Percentiles rank a stretch among this genome's conserved stretches.
phyloP scores from a whole-genome alignment of 2,797 vertebrate genomes.

The Notolepis coatsorum region DNA sequence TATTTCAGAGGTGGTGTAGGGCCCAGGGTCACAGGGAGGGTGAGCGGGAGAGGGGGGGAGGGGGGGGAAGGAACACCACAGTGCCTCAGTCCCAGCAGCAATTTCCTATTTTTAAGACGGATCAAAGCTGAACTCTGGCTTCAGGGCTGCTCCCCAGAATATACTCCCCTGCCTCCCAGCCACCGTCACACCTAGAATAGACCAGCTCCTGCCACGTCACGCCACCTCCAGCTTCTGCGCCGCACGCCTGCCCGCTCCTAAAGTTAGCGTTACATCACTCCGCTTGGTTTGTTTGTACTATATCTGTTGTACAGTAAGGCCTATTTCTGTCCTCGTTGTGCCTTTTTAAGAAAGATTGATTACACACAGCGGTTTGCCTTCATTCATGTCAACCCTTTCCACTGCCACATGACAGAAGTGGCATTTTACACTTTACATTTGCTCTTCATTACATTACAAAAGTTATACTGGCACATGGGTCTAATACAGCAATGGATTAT shows the following conservation, averaged over 20 bases:
- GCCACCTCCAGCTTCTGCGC: constrained; percentile 45
- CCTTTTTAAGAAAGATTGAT: constrained; percentile 2
- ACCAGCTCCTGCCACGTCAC: constrained; percentile 54
- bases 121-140: constrained; percentile 48
- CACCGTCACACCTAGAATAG: constrained; percentile 52
- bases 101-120: constrained; percentile 52
- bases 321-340: constrained; percentile 23
- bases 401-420: too few species aligned
- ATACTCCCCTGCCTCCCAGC: constrained; percentile 18
- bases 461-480: too few species aligned
- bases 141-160: constrained; percentile 57
- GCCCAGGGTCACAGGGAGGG: background rate
- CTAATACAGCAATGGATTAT: too few species aligned
- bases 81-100: constrained; percentile 15
- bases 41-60: background rate
- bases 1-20: background rate
- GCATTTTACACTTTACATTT: too few species aligned
- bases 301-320: constrained; percentile 9
- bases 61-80: background rate
- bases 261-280: constrained; percentile 48
- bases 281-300: constrained; percentile 17
- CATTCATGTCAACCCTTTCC: too few species aligned
- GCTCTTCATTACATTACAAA: too few species aligned
- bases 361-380: too few species aligned
- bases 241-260: constrained; percentile 37